Evolutionary conservation across 2,888 invertebrate genomes (phyloP), one percentile per base, ranked within the genome.

Genomic region (Nephrotoma flavescens): DNA sequence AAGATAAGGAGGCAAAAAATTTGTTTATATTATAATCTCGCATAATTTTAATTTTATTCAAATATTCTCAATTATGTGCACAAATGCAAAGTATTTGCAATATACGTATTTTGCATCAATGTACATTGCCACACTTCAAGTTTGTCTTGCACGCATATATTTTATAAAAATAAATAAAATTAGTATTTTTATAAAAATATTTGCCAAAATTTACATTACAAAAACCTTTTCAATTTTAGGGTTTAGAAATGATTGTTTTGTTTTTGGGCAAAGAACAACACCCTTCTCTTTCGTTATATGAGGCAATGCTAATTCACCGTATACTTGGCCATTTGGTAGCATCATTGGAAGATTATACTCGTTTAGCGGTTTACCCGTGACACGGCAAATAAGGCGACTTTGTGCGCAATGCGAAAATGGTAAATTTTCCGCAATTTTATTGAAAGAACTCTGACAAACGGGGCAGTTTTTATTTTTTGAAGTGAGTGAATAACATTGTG

Each of bases 281-380:
- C 98, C 98, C 89, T 97, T 96, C 90, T 98, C 97, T 90, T 97
- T 96, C 90, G 98, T 97, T 96, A 99, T 97, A 90, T 96, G 95
- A 89, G 96, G 95, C 87, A 99, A 93, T 12, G 98, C 97, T 96
- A 96, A 94, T 92, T 97, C 97, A 9, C 98, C 98, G 90, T 98
- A 99, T 87, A 99, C 98, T 92, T 97, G 96, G 87, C 99, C 99
- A 92, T 99, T 99, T 88, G 99, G 99, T 92, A 99, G 94, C 95
- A 98, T 98, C 96, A 99, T 97, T 11, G 99, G 99, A 89, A 97
- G 97, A 93, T 99, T 99, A 92, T 99, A 96, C 91, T 99, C 99
- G 92, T 99, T 98, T 89, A 99, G 94, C 86, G 98, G 96, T 89
- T 96, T 94, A 42, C 97, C 97, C 87, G 97, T 96, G 89, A 99